Base-by-base conservation (phyloP, 2,888 invertebrate genomes). In the Drosophila acutilabella region DNA sequence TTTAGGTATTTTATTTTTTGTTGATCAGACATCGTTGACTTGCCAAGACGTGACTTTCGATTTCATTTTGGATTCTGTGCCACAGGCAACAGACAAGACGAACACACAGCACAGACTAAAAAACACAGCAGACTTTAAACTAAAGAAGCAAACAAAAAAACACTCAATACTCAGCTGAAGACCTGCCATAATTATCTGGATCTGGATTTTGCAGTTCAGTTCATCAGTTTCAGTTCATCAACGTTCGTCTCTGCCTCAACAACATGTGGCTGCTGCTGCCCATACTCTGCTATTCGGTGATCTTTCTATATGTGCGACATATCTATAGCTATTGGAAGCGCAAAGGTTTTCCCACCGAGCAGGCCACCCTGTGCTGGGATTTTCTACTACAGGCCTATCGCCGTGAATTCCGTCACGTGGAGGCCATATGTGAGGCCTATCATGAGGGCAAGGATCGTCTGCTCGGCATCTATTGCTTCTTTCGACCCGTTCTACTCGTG, bases 391-490 rank as follows among this genome's bases (percentile, higher is more conserved):
- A 78, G 48, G 74, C 89, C 65, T 91, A 88, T 64, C 71, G 76
- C 1, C 89, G 90, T n/a, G 89, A 91, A 71, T 91, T 91, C 62
- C 79, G 80, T n/a, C 78, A 85, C 62, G 81, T 89, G 65, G 74
- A 84, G 36, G 91, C 91, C 62, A 81, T 91, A 50, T 76, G 71
- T 16, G 88, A 83, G 45, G 88, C 81, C 5, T 91, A 91, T 58
- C 71, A 64, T 80, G 90, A 92, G 38, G 88, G 90, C 0, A 79
- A 75, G 10, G 86, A 91, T 13, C 92, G 91, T 64, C 92, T 92
- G 61, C 89, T 94, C 5, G 95, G 95, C 1, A 93, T 95, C 89
- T 95, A 95, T 82, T 94, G 94, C 68, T 94, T 95, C 73, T 94
- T 94, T 78, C 93, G 94, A 47, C 95, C 95, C 8, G 94, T 94